A percentile compares a stretch with the other conserved stretches of the same genome.
These are phyloP conservation scores for Tetragonisca angustula DNA, from an alignment of 2,888 invertebrate species.

Conservation along the genomic window DNA sequence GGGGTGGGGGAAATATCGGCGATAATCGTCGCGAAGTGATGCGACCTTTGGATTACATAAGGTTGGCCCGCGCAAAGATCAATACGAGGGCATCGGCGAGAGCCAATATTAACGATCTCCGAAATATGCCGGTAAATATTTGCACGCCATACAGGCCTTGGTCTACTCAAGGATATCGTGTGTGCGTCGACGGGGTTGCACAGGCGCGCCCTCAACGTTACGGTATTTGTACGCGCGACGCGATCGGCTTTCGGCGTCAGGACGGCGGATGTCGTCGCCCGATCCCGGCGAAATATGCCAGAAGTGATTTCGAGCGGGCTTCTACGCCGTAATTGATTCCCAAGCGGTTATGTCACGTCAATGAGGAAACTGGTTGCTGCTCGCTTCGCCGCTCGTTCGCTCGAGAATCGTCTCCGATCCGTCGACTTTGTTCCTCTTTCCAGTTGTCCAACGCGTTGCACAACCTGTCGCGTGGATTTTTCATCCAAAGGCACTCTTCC, in stretches of 20 bases:
- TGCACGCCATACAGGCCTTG: conserved; percentile 65
- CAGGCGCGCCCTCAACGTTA: background rate
- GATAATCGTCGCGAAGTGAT: conserved; percentile 65
- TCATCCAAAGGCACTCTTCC: background rate
- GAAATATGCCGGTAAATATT: conserved; percentile 78
- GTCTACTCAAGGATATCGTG: conserved; percentile 73
- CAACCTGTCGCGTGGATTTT: conserved; percentile 31
- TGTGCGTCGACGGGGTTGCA: conserved; percentile 20
- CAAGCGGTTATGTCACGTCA: conserved; percentile 64
- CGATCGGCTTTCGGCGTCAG: conserved; percentile 67
- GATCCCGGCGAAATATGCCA: conserved; percentile 65
- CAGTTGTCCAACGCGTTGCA: conserved; percentile 12
- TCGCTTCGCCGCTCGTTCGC: conserved; percentile 21
- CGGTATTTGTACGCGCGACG: conserved; percentile 23
- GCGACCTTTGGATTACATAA: conserved; percentile 67
- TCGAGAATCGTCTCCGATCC: conserved; percentile 29
- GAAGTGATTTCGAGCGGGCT: conserved; percentile 66
- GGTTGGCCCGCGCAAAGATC: conserved; percentile 64
- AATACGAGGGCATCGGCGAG: conserved; percentile 68
- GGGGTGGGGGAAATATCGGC: conserved; percentile 3
- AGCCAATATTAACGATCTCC: conserved; percentile 78
- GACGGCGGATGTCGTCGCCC: conserved; percentile 63
- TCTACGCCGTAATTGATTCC: conserved; percentile 66
- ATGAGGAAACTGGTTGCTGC: conserved; percentile 50
- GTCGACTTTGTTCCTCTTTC: conserved; percentile 37